These are phyloP conservation scores for Perodicticus potto DNA, from an alignment of 2,797 vertebrate genomes.

Conservation along the genomic window DNA sequence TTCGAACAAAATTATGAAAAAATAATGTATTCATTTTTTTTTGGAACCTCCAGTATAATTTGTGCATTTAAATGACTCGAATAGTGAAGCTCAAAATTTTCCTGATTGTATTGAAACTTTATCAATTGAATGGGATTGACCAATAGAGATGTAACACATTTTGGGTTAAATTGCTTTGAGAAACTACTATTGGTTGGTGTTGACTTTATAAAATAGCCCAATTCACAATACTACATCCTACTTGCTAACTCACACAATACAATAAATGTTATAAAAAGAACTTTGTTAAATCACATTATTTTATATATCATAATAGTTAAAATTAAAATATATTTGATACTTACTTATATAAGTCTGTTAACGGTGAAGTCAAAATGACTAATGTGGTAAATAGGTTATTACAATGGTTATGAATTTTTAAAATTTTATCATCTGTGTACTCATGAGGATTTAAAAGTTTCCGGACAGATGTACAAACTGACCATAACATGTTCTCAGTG, in stretches of 20 bases:
- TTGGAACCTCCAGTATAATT: background rate
- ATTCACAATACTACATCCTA: constrained; percentile 19
- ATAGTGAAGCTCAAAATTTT: constrained; percentile 32
- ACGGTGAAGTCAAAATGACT: constrained; percentile 92
- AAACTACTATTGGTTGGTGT: background rate
- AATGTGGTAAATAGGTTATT: constrained; percentile 93
- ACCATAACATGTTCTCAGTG: constrained; percentile 95
- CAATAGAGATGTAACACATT: background rate
- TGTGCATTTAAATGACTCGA: constrained; percentile 37
- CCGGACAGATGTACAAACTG: constrained; percentile 91
- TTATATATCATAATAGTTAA: constrained; percentile 41
- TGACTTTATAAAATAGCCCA: constrained; percentile 22
- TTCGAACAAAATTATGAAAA: too few species aligned
- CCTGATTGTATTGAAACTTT: background rate
- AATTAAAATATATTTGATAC: constrained; percentile 82
- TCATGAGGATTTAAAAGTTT: constrained; percentile 88
- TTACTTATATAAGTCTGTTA: constrained; percentile 92
- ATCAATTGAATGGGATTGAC: background rate
- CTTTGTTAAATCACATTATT: constrained; percentile 56
- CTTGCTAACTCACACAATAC: constrained; percentile 42
- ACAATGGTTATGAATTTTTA: constrained; percentile 93
- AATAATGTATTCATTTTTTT: too few species aligned
- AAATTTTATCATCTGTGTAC: constrained; percentile 88
- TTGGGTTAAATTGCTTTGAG: background rate
- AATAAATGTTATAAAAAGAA: constrained; percentile 29